Evolutionary conservation across 2,113 vertebrate genomes (phyloP), one percentile per base, ranked within the genome.

Genomic region (Oreamnos americanus): DNA sequence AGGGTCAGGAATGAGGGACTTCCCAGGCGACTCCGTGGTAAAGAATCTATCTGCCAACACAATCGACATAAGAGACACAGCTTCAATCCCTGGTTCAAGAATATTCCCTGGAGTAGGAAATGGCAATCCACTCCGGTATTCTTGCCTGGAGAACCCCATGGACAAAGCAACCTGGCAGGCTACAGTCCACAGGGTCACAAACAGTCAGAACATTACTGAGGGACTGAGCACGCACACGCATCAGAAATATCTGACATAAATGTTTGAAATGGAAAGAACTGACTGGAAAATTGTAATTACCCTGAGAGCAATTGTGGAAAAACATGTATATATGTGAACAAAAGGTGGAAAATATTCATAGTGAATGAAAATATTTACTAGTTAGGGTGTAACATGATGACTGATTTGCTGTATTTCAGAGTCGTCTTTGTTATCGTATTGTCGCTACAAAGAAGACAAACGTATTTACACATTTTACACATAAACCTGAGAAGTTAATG

Each of bases 281-380:
- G 57, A n/a, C 86, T 14, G 90, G 71, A 90, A 94, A 96, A 58
- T 81, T 83, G 2, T 47, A 91, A 93, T 93, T 74, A 84, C 7
- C 17, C 21, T 6, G 16, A 51, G 2, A 57, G 51, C 36, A 84
- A 93, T 90, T 84, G 91, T 81, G 45, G 79, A 85, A 95, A 97
- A 93, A 67, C 67, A 84, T 28, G 4, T 86, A 43, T 51, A n/a
- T 21, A 84, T 6, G 1, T 53, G 62, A 86, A 93, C 6, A 83
- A 62, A 91, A 79, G 55, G 79, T 92, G 87, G 62, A 51, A 93
- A 91, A 93, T 74, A 83, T 62, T 93, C 67, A 71, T 25, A 93
- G 86, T 81, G 83, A 86, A 62, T 93, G 60, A 94, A 97, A 90
- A 83, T 30, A 91, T 60, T 82, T 85, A 96, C 78, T 78, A 92